Conservation (phyloP, 1,140 invertebrate species). For the Anagrus nilaparvatae region DNA sequence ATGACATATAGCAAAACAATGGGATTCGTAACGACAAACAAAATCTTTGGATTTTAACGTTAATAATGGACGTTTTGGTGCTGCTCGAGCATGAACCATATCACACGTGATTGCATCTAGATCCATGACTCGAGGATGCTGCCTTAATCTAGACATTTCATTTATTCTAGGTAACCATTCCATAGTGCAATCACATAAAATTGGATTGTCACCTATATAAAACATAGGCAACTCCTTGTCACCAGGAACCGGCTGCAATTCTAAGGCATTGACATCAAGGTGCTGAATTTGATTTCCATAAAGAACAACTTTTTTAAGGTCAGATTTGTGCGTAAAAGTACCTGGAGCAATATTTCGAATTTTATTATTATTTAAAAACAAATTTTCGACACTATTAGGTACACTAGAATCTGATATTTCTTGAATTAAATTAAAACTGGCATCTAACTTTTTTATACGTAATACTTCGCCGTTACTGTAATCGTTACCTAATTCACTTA, state of each 20-base stretch:
- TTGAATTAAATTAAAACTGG: slow-evolving; percentile 61
- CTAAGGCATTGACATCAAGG: slow-evolving; percentile 61
- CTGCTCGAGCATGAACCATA: slow-evolving; percentile 72
- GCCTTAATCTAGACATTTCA: slow-evolving; percentile 55
- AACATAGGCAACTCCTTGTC: slow-evolving; percentile 61
- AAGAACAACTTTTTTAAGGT: slow-evolving; percentile 62
- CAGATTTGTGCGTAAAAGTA: slow-evolving; percentile 60
- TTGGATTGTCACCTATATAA: slow-evolving; percentile 71
- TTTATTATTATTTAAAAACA: slow-evolving; percentile 67
- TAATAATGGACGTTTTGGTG: slow-evolving; percentile 69
- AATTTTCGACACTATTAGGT: slow-evolving; percentile 61
- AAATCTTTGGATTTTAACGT: slow-evolving; percentile 81
- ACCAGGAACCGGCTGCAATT: slow-evolving; percentile 53
- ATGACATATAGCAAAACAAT: slow-evolving; percentile 86
- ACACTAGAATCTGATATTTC: slow-evolving; percentile 56
- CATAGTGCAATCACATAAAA: slow-evolving; percentile 75
- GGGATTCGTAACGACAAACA: slow-evolving; percentile 83
- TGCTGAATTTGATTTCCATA: slow-evolving; percentile 64
- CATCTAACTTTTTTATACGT: slow-evolving; percentile 64
- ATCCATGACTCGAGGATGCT: slow-evolving; percentile 84
- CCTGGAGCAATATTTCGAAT: slow-evolving; percentile 58
- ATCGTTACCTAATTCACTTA: slow-evolving; percentile 68
- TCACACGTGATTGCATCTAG: slow-evolving; percentile 84
- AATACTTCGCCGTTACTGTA: slow-evolving; percentile 50
- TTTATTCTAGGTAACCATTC: slow-evolving; percentile 75